Evolutionary conservation across 2,797 vertebrate genomes (phyloP), one percentile per base, ranked within the genome.

Genomic region (Phataginus tricuspis): DNA sequence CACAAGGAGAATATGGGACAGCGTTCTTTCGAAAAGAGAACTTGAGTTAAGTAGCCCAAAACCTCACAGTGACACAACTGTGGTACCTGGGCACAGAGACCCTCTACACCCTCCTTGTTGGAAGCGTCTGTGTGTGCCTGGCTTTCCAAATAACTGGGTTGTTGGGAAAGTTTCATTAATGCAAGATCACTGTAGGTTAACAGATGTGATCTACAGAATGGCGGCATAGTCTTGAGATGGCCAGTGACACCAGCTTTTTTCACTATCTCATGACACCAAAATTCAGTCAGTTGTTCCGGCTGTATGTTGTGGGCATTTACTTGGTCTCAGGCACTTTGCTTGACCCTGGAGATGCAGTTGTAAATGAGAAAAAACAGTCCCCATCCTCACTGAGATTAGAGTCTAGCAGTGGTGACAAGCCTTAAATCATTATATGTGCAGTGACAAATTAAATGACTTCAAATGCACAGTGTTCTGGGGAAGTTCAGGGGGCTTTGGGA

Each of bases 11-110:
- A 59, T 39, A 90, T 53, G 82, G 63, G 23, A 57, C 34, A 82
- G 42, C 66, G 23, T 39, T 64, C 39, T 91, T 94, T 64, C 75
- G n/a, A 84, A 96, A 87, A 91, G 51, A 83, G 45, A 77, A 85
- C 82, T 90, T 90, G 34, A 82, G 63, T 39, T 14, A 78, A 71
- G 27, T 53, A 66, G 31, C 19, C 59, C 61, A 82, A 97, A 92
- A 79, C 84, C 7, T 25, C 57, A 53, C n/a, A 69, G 10, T 0
- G 0, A 18, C 42, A 49, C 87, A 55, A 83, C 4, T 90, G 11
- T 55, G 39, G 42, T 72, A 13, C 68, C 11, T 29, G 71, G 68
- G 80, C 42, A 51, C 25, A 39, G 80, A 94, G 61, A 95, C 0
- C 3, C 57, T 92, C 84, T 37, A 95, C 1, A 25, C 16, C 16